Percentiles rank a stretch among this genome's conserved stretches.
Evolutionary conservation across 2,888 invertebrate species (phyloP).

Genomic region (Pyrgus malvae): DNA sequence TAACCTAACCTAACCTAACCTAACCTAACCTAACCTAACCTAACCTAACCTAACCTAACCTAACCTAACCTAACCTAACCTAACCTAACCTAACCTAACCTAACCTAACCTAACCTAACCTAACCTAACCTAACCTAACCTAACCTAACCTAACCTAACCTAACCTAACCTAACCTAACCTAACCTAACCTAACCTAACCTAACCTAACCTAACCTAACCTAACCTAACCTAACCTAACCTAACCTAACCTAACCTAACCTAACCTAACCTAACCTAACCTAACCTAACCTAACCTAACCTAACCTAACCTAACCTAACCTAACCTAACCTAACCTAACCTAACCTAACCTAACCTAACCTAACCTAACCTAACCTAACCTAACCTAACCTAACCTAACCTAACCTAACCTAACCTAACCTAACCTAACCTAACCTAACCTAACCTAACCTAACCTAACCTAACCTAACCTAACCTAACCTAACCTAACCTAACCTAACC

Average conservation of each 20-base stretch:
- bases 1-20: too few relatives aligned
- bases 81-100: too few relatives aligned
- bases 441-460: slow-evolving; percentile 24
- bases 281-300: slow-evolving; percentile 23
- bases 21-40: too few relatives aligned
- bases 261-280: slow-evolving; percentile 26
- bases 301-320: slow-evolving; percentile 27
- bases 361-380: slow-evolving; percentile 13
- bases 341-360: slow-evolving; percentile 30
- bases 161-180: slow-evolving; percentile 28
- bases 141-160: slow-evolving; percentile 5
- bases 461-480: slow-evolving; percentile 26
- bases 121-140: background rate
- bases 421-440: slow-evolving; percentile 25
- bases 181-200: slow-evolving; percentile 30
- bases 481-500: slow-evolving; percentile 23
- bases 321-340: slow-evolving; percentile 27
- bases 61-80: too few relatives aligned
- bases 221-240: slow-evolving; percentile 34
- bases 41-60: too few relatives aligned
- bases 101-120: too few relatives aligned
- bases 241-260: slow-evolving; percentile 31
- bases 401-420: slow-evolving; percentile 31
- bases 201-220: slow-evolving; percentile 27
- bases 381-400: slow-evolving; percentile 1